Conservation (phyloP, 2,797 vertebrate genomes). For the Danio jaintianensis region DNA sequence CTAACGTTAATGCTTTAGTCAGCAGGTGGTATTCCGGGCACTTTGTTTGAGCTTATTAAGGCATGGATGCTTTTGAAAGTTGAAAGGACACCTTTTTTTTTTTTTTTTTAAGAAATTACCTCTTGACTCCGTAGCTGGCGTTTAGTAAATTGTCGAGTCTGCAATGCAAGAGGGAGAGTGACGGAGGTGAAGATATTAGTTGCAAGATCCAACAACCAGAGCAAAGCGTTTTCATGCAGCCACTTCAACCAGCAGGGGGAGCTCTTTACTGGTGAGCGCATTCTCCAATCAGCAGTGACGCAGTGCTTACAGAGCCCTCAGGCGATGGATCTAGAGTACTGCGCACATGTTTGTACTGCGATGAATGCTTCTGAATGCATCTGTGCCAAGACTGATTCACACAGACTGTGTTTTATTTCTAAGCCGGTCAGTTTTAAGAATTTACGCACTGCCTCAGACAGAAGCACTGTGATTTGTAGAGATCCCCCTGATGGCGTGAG, state of each 20-base stretch:
- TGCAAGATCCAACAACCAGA: conserved; percentile 78
- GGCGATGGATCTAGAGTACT: conserved; percentile 46
- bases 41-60: conserved; percentile 83
- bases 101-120: conserved; percentile 91
- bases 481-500: conserved; percentile 79
- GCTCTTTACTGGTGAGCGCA: conserved; percentile 66
- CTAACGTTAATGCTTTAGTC: conserved; percentile 72
- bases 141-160: conserved; percentile 99
- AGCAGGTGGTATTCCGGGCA: conserved; percentile 84
- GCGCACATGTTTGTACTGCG: conserved; percentile 37
- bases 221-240: conserved; percentile 77
- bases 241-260: conserved; percentile 81
- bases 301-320: conserved; percentile 57
- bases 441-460: conserved; percentile 14
- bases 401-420: conserved; percentile 21
- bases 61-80: conserved; percentile 85
- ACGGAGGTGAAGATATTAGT: conserved; percentile 88
- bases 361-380: conserved; percentile 25
- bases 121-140: conserved; percentile 97
- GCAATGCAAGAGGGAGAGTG: conserved; percentile 88
- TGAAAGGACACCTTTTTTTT: conserved; percentile 79
- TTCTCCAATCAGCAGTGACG: conserved; percentile 68
- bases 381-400: conserved; percentile 27
- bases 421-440: not conserved
- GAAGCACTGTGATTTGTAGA: conserved; percentile 70